Evolutionary conservation across 1,140 invertebrate genomes (phyloP), one percentile per base, ranked within the genome.

Genomic region (Orchestia grillus): DNA sequence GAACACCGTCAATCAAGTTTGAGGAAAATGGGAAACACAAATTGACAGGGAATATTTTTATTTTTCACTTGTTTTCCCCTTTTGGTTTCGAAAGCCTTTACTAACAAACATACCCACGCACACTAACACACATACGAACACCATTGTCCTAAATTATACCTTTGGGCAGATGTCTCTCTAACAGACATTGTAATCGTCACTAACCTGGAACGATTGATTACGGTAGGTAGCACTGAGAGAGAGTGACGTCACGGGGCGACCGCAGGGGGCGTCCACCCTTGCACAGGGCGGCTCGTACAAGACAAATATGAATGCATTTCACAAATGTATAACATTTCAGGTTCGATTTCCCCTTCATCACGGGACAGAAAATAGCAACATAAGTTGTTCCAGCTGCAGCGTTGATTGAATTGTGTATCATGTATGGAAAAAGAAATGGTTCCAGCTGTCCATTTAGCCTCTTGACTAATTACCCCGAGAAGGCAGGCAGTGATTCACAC

Each of bases 21-120:
- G 62, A 77, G 62, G 62, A 23, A 77, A 23, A 77, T 23, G 28
- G 3, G 28, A 77, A 15, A 36, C 11, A 77, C 15, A 77, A 36
- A 36, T 36, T 36, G 62, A 77, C 62, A 94, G 92, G 92, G 92
- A 94, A 94, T 42, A 47, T 94, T 47, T 94, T 94, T 94, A 94
- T 94, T 94, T 44, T 94, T 94, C 23, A 42, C 28, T 11, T 42
- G 36, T 90, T 90, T 90, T 43, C n/a, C n/a, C 41, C 28, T 41
- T 90, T 90, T 90, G 88, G 88, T 90, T 90, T 44, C n/a, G 88
- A 90, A 90, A 90, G 43, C 43, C 44, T 94, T 94, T 94, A 44
- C 92, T 94, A 94, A 47, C 43, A 94, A 94, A 94, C 92, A 94
- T 45, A 94, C 92, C 44, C 92, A 94, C 92, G 92, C 92, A 94